Base-by-base conservation (phyloP, 92 coral and sea anemone genomes). In the Epizoanthus fatuus region DNA sequence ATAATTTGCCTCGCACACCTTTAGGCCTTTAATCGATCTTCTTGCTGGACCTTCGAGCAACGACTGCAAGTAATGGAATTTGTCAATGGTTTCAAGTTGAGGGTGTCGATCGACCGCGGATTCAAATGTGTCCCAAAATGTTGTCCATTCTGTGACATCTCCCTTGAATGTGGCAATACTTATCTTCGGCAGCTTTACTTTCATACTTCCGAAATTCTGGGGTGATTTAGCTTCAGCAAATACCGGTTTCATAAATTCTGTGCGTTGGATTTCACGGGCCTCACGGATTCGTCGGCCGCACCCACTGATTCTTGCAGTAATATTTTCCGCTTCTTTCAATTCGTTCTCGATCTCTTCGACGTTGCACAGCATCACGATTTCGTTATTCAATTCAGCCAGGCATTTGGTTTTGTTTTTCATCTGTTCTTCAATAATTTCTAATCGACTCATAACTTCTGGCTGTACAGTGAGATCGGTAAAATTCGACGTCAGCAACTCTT, bases 151-250 rank as follows among this genome's bases (percentile, higher is more conserved):
- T 2, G 91, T 91, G 1, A 91, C 74, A 39, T 81, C 81, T 11
- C 88, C 88, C 9, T 76, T 70, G 45, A 91, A 81, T 77, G 81
- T 86, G 0, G 88, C 44, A 22, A 81, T 17, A 0, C 74, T 66
- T 3, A 77, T 19, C 37, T 91, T 91, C 6, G 90, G 91, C 49
- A 91, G 47, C 83, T 70, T 86, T 5, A 88, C 87, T 59, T 90
- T 86, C 60, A 45, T 63, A 71, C 44, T 42, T 53, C 29, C 62
- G 0, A 45, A 56, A 3, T 47, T 47, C 52, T 6, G 9, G 7
- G 52, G 9, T 6, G 52, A 7, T 47, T 47, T 6, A 5, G 10
- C 51, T 51, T 56, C 20, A 12, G 65, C 40, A 10, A 67, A 76
- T 17, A 17, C 63, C 35, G 35, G 51, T 12, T 38, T 51, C 35